These are phyloP conservation scores for Mormyrus proboscirostris DNA, from an alignment of 2,797 vertebrate genomes.

Conservation along the genomic window DNA sequence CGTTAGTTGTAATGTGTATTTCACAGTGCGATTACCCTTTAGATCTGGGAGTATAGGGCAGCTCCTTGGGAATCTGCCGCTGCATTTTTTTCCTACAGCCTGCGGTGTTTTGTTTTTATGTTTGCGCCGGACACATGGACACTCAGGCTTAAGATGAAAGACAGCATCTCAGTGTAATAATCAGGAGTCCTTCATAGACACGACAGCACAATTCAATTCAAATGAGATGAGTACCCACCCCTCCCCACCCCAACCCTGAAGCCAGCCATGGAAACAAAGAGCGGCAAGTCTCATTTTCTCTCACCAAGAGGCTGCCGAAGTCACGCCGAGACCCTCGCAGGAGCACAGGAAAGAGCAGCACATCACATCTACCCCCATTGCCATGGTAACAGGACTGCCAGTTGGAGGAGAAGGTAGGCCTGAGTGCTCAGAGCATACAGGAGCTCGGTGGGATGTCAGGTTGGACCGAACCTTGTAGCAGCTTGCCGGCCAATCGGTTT, in stretches of 20 bases:
- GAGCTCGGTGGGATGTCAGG: conserved; percentile 19
- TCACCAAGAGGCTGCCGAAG: conserved; percentile 6
- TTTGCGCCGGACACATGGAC: not conserved
- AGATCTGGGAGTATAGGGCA: not conserved
- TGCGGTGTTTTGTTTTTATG: not conserved
- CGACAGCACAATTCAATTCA: not conserved
- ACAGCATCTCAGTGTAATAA: not conserved
- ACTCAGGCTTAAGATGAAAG: not conserved
- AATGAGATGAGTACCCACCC: not conserved
- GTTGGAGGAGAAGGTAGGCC: not conserved
- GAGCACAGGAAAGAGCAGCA: conserved; percentile 2
- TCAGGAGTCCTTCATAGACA: conserved; percentile 2
- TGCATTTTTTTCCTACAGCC: not conserved
- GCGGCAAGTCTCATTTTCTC: not conserved
- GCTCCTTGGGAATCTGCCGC: not conserved
- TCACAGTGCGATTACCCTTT: not conserved
- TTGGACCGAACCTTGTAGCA: conserved; percentile 8
- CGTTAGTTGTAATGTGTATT: not conserved
- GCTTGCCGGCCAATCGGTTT: not conserved
- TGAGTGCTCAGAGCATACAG: not conserved
- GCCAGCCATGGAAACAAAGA: conserved; percentile 16
- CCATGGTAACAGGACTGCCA: conserved; percentile 26
- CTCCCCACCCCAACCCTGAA: not conserved
- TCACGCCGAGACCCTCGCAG: conserved; percentile 6
- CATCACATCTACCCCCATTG: conserved; percentile 10